phyloP scores from a whole-genome alignment of 2,888 invertebrate species.

The Tinea trinotella region DNA sequence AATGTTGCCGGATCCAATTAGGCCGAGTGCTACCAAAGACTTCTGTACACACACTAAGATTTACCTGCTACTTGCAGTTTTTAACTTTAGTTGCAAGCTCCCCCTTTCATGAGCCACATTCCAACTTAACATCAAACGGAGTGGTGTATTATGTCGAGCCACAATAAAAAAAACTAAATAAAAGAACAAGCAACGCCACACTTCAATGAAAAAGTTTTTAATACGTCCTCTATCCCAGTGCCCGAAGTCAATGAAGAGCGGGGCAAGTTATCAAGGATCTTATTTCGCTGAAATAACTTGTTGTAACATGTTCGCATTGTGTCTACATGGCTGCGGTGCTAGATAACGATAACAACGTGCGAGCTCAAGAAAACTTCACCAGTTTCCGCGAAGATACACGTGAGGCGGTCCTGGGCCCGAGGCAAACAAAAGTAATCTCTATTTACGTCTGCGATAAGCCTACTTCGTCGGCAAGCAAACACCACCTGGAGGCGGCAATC shows the following conservation, averaged over 20 bases:
- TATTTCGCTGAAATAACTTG: conserved; percentile 17
- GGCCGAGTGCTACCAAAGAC: too few species aligned
- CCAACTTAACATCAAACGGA: too few species aligned
- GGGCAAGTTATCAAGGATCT: conserved; percentile 9
- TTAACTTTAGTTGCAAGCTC: too few species aligned
- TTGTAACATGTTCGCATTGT: conserved; percentile 17
- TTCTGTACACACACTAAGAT: too few species aligned
- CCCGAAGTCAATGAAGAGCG: conserved; percentile 13
- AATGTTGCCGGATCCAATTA: too few species aligned
- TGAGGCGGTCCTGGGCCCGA: conserved; percentile 22
- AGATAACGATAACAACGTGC: conserved; percentile 20
- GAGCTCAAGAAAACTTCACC: conserved; percentile 19
- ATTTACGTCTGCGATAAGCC: conserved; percentile 35
- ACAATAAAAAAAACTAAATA: too few species aligned
- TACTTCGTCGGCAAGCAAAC: conserved; percentile 35
- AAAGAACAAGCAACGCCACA: too few species aligned
- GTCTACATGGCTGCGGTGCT: conserved; percentile 4
- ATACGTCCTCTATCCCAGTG: not conserved
- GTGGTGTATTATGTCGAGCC: too few species aligned
- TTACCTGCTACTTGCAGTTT: too few species aligned
- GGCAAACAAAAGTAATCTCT: conserved; percentile 31
- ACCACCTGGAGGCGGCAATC: conserved; percentile 36
- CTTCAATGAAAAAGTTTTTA: not conserved
- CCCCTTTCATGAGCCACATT: too few species aligned
- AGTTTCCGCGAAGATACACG: conserved; percentile 19